phyloP scores from a whole-genome alignment of 2,797 vertebrate species.

The Lithobates sylvaticus region DNA sequence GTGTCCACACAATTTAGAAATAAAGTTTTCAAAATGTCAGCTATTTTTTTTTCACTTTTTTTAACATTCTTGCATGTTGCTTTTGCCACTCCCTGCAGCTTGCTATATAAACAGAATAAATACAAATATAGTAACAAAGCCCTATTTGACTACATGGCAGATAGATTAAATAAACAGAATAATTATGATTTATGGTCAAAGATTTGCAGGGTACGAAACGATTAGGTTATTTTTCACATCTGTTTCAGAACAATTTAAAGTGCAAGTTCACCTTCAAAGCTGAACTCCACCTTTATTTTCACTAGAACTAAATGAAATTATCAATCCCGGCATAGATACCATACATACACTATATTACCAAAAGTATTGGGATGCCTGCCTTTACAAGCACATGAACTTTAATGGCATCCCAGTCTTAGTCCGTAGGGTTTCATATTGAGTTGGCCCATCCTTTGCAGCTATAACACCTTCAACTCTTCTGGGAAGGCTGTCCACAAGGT shows the following conservation, averaged over 20 bases:
- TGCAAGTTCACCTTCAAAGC: background rate
- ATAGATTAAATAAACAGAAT: background rate
- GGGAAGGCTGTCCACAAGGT: no score
- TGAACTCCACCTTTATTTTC: no score
- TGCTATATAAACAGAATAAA: background rate
- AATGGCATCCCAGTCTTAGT: no score
- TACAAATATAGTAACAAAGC: background rate
- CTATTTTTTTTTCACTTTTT: background rate
- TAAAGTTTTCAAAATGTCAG: background rate
- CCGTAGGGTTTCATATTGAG: no score
- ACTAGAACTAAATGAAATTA: no score
- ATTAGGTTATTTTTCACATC: background rate
- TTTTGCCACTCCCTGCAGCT: background rate
- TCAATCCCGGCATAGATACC: no score
- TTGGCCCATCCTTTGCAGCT: no score
- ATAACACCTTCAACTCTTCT: no score
- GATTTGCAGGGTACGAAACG: background rate
- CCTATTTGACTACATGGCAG: background rate
- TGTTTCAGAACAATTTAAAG: background rate
- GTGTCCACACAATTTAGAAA: background rate
- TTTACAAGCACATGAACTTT: no score
- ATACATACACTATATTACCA: no score
- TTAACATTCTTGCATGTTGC: background rate
- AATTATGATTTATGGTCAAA: background rate
- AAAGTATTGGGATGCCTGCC: no score